Base-by-base conservation (phyloP, 2,888 invertebrate species). In the Drosophila gaucha region DNA sequence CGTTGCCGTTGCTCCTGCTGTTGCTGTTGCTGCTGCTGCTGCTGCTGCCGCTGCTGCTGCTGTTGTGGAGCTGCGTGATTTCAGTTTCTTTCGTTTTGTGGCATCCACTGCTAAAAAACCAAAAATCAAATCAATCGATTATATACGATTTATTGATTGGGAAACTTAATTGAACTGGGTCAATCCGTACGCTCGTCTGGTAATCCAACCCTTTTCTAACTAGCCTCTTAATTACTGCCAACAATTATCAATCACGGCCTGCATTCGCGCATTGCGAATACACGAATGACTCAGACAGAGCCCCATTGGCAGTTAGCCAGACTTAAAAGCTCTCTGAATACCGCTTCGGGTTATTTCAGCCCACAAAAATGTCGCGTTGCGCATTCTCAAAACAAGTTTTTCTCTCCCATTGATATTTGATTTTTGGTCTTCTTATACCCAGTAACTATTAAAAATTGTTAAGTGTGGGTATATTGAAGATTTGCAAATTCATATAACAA, bases 11-110 rank as follows among this genome's bases (percentile, higher is more conserved):
- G 63, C 18, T 8, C 33, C 12, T 3, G 56, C 12, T 3, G 56
- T 4, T 31, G 57, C 46, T 3, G 83, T 70, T 35, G 78, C 67
- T 22, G 63, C 12, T 22, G 68, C 28, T 26, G 68, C 46, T 24
- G 69, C 33, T 14, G 41, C 10, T 5, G 66, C 20, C 12, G 49
- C 6, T 10, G 66, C 1, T 52, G 74, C 16, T 2, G 86, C 64
- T 35, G 80, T 63, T 46, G 86, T 62, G 44, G 89, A 78, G 66
- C 86, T 91, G 67, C 92, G 90, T 50, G 90, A 89, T 80, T 91
- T 91, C 9, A 90, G 72, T 67, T 92, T 91, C 77, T 90, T 91
- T 16, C 92, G 90, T 74, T 91, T 91, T 56, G 79, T 86, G 47
- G 74, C 79, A 44, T 91, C 92, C 49, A 67, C 67, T 74, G 72